Base-by-base conservation (phyloP, 2,797 vertebrate species). In the Pitangus sulphuratus region DNA sequence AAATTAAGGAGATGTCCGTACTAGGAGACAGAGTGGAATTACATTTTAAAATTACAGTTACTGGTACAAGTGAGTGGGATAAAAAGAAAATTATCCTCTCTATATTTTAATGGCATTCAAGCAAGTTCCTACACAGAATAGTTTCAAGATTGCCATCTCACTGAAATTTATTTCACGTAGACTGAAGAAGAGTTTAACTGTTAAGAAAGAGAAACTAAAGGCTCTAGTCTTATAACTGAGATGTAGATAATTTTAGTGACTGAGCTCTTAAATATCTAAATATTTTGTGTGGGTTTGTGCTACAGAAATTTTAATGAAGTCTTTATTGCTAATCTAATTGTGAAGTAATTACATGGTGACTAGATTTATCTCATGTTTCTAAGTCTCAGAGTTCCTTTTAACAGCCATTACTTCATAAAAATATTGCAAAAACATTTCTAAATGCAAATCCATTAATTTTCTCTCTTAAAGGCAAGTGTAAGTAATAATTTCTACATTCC, bases 291-390 rank as follows among this genome's bases (percentile, higher is more conserved):
- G 6, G 0, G 11, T 47, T 91, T 87, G n/a, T 58, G 51, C 69
- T 33, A 60, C n/a, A 58, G 60, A 88, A 58, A 78, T 6, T 45
- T 33, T 82, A 94, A 91, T 72, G 18, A 91, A 91, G 68, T 17
- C 75, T 77, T 94, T 88, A 92, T 77, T 92, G 65, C 51, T 91
- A 90, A 87, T 89, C 57, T 93, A 75, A 94, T 87, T 78, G 47
- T 69, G 44, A 92, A 90, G 84, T 80, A 96, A 93, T 95, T 95
- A 95, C 51, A 89, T 3, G 19, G 48, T 89, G 68, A 80, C 75
- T 90, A 69, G 66, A 78, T 90, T 94, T 87, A 86, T 87, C 82
- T 88, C n/a, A 40, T 25, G 26, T n/a, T 80, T 91, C 66, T 62
- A 88, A 79, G 47, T 66, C 44, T 92, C 48, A 61, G 74, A 86